These are phyloP conservation scores for Acanthosepion pharaonis DNA, from an alignment of 2,888 invertebrate species.

Conservation along the genomic window DNA sequence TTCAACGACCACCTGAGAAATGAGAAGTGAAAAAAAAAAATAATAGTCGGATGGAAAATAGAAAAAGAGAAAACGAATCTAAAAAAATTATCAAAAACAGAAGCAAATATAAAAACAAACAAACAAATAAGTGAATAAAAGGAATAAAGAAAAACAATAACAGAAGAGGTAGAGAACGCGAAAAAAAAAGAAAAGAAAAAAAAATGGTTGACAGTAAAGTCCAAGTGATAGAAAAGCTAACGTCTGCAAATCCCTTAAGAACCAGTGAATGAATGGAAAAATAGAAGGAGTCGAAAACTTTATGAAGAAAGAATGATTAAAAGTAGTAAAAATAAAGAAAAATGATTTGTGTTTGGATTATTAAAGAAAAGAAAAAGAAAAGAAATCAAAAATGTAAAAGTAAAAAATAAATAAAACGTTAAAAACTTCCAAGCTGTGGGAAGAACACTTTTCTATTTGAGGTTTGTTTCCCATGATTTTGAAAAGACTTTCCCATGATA, in stretches of 20 bases:
- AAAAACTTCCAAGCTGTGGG: not conserved
- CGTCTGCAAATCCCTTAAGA: not conserved
- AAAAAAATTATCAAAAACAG: not conserved
- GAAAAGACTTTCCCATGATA: slow-evolving; percentile 38
- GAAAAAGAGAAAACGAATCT: not conserved
- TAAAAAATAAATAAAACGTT: not conserved
- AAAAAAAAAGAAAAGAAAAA: not conserved
- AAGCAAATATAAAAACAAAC: not conserved
- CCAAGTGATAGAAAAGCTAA: not conserved
- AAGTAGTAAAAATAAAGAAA: not conserved
- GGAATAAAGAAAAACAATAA: not conserved
- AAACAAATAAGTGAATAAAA: not conserved
- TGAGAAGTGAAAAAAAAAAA: not conserved
- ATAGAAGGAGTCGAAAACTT: not conserved
- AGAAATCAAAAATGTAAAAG: not conserved
- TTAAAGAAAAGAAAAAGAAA: not conserved
- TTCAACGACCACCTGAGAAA: not conserved
- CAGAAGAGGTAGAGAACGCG: not conserved
- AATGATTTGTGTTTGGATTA: not conserved
- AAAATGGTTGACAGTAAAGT: not conserved
- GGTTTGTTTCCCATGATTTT: slow-evolving; percentile 22
- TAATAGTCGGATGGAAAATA: not conserved
- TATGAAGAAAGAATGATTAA: not conserved
- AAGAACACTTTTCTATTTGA: not conserved
- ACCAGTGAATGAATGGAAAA: not conserved